Base-by-base conservation (phyloP, 2,113 vertebrate genomes). In the Melanotaenia duboulayi region DNA sequence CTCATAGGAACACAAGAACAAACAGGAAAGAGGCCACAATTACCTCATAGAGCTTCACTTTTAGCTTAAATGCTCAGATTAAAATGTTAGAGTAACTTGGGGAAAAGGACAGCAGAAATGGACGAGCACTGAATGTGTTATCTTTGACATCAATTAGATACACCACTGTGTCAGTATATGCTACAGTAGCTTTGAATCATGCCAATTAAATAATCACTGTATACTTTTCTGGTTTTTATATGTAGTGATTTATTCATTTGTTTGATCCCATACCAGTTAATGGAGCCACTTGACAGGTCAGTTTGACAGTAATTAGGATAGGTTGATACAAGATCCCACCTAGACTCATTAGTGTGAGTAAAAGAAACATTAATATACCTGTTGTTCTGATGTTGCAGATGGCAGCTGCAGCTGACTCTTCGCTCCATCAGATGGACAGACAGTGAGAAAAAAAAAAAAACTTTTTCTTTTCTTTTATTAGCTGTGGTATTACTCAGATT, bases 1-100 rank as follows among this genome's bases (percentile, higher is more conserved):
- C 85, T 90, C 85, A 92, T 83, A 86, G 89, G 80, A 83, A 86
- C 76, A 87, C 65, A 82, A 74, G 83, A 77, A 78, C 70, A 76
- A 89, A 83, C 86, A 83, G 86, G 82, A 80, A 87, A 74, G 74
- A 52, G 72, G 73, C 61, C 72, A 28, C 25, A 35, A 81, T 89
- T 76, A 85, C 85, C 88, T 92, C 88, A 88, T 64, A 72, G 70
- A n/a, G 40, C 54, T 87, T 83, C 22, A 67, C 75, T 84, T 83
- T 81, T 49, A 72, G 84, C 74, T 77, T 24, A 24, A 69, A 51
- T 44, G 60, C 61, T 24, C 0, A 1, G 49, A 73, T 74, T 20
- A 25, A 74, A 67, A 59, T 40, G 22, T 22, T 56, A 59, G 39
- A n/a, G 32, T 35, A 50, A 13, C 9, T 60, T 9, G 8, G 59